phyloP scores from a whole-genome alignment of 2,888 invertebrate species.

The Eupelmus urozonus region DNA sequence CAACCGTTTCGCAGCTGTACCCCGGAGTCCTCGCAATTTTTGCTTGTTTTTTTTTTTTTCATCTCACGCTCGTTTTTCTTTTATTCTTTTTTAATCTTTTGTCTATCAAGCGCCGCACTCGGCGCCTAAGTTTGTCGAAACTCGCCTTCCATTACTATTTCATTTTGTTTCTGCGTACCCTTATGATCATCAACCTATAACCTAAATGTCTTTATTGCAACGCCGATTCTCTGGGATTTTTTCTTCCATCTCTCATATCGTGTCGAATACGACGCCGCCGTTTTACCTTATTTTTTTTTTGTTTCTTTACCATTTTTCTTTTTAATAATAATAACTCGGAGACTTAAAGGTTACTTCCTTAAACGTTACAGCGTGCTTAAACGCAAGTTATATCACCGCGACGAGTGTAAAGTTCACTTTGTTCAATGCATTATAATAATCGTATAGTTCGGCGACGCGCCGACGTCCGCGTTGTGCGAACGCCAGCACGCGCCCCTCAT shows the following conservation, averaged over 20 bases:
- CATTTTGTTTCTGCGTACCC: background rate
- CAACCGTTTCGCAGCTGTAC: conserved; percentile 30
- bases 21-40: conserved; percentile 17
- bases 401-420: conserved; percentile 59
- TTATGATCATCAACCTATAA: conserved; percentile 35
- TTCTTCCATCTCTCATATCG: no score
- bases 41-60: no score
- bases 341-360: conserved; percentile 54
- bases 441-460: background rate
- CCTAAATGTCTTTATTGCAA: conserved; percentile 55
- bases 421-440: conserved; percentile 18
- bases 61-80: background rate
- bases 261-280: conserved; percentile 23
- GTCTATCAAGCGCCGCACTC: background rate
- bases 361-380: conserved; percentile 57
- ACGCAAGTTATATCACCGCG: conserved; percentile 60
- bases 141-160: conserved; percentile 13
- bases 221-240: conserved; percentile 10
- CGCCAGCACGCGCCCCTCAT: conserved; percentile 33
- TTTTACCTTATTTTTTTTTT: conserved; percentile 32
- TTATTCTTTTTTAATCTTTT: background rate
- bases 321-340: conserved; percentile 30
- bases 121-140: conserved; percentile 23
- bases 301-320: conserved; percentile 7
- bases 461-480: background rate